Evolutionary conservation across 2,888 invertebrate species (phyloP).

Genomic region (Drosophila koepferae): DNA sequence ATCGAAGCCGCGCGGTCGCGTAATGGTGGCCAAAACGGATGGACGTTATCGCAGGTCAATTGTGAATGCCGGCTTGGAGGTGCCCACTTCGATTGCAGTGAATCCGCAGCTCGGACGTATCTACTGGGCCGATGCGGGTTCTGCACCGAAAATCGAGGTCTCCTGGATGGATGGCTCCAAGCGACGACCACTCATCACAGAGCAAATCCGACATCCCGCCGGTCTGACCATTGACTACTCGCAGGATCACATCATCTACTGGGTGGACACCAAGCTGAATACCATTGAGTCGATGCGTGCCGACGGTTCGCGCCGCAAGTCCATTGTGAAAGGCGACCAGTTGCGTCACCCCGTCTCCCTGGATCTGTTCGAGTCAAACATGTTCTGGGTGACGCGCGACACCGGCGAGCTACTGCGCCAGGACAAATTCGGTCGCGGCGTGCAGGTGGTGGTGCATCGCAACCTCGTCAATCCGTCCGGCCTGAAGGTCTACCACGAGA

Average conservation of each 20-base stretch:
- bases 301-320: slow-evolving; percentile 92
- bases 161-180: slow-evolving; percentile 99
- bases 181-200: slow-evolving; percentile 92
- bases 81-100: slow-evolving; percentile 94
- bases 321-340: slow-evolving; percentile 90
- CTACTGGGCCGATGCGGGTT: slow-evolving; percentile 97
- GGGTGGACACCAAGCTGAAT: slow-evolving; percentile 97
- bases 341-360: slow-evolving; percentile 93
- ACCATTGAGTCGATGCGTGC: slow-evolving; percentile 94
- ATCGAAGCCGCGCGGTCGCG: slow-evolving; percentile 90
- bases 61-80: slow-evolving; percentile 91
- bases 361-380: slow-evolving; percentile 96
- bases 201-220: slow-evolving; percentile 93
- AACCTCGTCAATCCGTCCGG: slow-evolving; percentile 94
- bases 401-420: slow-evolving; percentile 94
- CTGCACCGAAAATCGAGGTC: slow-evolving; percentile 95
- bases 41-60: slow-evolving; percentile 94
- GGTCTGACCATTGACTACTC: slow-evolving; percentile 96
- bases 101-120: slow-evolving; percentile 94
- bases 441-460: slow-evolving; percentile 92
- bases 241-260: slow-evolving; percentile 95
- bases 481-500: slow-evolving; percentile 93
- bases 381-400: slow-evolving; percentile 97
- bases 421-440: slow-evolving; percentile 98
- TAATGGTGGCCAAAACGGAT: slow-evolving; percentile 95